phyloP scores from a whole-genome alignment of 2,113 vertebrate species.

The Myotis davidii region DNA sequence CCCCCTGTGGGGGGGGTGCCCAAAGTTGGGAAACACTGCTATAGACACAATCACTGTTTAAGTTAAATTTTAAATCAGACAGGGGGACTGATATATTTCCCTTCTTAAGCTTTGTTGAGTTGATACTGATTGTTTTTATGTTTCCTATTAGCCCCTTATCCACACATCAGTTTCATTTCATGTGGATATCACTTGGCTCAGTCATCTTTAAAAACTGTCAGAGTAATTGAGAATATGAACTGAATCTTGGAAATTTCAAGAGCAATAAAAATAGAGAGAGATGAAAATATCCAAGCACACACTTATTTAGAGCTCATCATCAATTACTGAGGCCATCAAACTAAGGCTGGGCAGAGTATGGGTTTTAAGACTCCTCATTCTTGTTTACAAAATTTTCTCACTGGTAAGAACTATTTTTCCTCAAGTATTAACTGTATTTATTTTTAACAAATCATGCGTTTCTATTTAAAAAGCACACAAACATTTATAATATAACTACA shows the following conservation, averaged over 20 bases:
- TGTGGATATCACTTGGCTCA: neutral
- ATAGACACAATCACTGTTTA: neutral
- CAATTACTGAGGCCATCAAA: neutral
- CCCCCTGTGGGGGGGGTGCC: too few species aligned
- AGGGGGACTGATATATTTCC: neutral
- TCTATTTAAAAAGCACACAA: neutral
- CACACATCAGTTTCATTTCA: neutral
- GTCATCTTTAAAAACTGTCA: neutral
- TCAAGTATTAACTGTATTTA: neutral
- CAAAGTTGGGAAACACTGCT: neutral
- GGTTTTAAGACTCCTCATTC: neutral
- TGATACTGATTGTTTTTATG: neutral
- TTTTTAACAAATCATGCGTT: conserved; percentile 7
- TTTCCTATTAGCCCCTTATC: neutral
- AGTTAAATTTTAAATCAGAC: neutral
- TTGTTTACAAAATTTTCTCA: neutral
- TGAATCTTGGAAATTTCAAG: neutral
- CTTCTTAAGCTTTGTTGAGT: neutral
- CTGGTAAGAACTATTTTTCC: neutral
- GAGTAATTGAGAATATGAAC: neutral
- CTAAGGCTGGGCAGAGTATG: neutral
- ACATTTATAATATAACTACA: neutral
- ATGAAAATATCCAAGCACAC: neutral
- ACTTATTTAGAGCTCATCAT: neutral
- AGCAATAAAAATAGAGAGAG: neutral